Conservation (phyloP, 1,140 invertebrate species). For the Bilobella aurantiaca region DNA sequence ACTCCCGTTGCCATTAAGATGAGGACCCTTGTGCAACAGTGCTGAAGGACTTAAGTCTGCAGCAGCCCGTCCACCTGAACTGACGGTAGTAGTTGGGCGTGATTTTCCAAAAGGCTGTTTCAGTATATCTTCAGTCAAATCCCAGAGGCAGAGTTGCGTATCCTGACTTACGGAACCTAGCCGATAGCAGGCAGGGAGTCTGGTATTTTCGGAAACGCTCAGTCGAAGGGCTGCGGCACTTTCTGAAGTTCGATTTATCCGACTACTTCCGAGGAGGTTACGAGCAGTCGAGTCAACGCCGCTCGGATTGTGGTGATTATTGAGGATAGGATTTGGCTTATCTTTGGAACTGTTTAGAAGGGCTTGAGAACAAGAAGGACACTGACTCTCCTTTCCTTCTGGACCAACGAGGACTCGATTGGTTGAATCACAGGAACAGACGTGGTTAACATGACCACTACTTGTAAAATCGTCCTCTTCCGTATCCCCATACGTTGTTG, state of each 20-base stretch:
- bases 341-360: too few species aligned
- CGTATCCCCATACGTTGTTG: slow-evolving; percentile 50
- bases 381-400: background rate
- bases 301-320: background rate
- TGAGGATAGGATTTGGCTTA: too few species aligned
- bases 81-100: slow-evolving; percentile 8
- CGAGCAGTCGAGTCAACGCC: too few species aligned
- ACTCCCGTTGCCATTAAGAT: slow-evolving; percentile 37
- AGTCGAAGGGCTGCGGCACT: slow-evolving; percentile 16
- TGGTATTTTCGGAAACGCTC: slow-evolving; percentile 21
- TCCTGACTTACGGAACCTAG: slow-evolving; percentile 97
- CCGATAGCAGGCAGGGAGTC: slow-evolving; percentile 58
- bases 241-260: slow-evolving; percentile 29
- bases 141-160: slow-evolving; percentile 95
- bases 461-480: too few species aligned
- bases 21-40: background rate
- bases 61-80: background rate
- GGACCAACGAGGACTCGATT: slow-evolving; percentile 21
- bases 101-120: slow-evolving; percentile 41
- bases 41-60: background rate
- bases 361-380: slow-evolving; percentile 10
- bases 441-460: slow-evolving; percentile 38
- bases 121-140: slow-evolving; percentile 90
- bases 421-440: slow-evolving; percentile 43
- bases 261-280: slow-evolving; percentile 36